Evolutionary conservation across 2,888 invertebrate species (phyloP).

Genomic region (Clistopyga incitator): DNA sequence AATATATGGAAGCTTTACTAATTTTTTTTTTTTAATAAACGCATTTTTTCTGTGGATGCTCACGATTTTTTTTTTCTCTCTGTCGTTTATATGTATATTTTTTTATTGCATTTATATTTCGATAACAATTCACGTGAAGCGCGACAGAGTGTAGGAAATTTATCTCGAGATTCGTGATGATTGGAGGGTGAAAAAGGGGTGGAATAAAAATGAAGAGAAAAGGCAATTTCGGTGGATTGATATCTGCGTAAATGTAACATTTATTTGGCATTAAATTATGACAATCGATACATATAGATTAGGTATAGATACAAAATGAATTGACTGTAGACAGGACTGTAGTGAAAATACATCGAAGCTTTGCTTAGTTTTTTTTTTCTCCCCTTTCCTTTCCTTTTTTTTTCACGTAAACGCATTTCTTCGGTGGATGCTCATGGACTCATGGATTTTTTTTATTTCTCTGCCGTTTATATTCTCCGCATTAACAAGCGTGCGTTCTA

Average conservation of each 20-base stretch:
- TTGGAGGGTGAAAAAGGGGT: too few species aligned
- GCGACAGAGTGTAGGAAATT: too few species aligned
- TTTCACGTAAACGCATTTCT: constrained; percentile 58
- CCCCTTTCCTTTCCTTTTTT: too few species aligned
- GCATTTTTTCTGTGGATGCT: constrained; percentile 55
- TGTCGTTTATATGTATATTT: constrained; percentile 16
- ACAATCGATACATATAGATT: constrained; percentile 82
- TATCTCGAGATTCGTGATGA: too few species aligned
- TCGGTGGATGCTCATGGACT: constrained; percentile 53
- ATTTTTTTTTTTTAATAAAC: constrained; percentile 39
- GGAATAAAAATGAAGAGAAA: too few species aligned
- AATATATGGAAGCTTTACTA: constrained; percentile 81
- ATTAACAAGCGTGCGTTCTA: constrained; percentile 53
- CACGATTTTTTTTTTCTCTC: constrained; percentile 32
- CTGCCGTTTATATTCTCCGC: constrained; percentile 14
- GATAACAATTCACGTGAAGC: too few species aligned
- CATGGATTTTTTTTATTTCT: constrained; percentile 22
- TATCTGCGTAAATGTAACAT: constrained; percentile 83
- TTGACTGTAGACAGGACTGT: constrained; percentile 84
- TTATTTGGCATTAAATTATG: constrained; percentile 84
- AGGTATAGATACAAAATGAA: constrained; percentile 83
- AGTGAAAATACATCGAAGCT: constrained; percentile 83
- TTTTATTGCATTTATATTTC: too few species aligned
- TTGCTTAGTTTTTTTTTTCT: constrained; percentile 37
- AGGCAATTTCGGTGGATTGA: too few species aligned